Evolutionary conservation across 2,113 vertebrate species (phyloP).

Genomic region (Melanerpes formicivorus): DNA sequence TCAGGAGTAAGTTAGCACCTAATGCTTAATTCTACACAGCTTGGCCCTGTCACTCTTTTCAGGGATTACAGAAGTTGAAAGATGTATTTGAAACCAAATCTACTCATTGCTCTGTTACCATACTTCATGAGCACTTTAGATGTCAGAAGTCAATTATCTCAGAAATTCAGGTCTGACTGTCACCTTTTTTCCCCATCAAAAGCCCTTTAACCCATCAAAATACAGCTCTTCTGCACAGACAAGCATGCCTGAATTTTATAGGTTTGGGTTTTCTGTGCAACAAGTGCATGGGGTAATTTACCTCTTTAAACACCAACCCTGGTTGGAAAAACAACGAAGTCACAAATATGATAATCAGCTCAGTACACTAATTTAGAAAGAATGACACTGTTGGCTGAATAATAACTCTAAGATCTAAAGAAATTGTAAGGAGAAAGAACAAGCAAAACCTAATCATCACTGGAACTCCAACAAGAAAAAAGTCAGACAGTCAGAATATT

Average conservation of each 20-base stretch:
- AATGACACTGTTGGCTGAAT: background rate
- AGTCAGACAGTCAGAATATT: background rate
- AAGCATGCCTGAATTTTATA: background rate
- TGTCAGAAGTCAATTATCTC: background rate
- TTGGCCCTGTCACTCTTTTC: background rate
- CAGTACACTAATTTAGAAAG: background rate
- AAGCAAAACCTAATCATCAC: background rate
- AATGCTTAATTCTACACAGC: background rate
- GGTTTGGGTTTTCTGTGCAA: background rate
- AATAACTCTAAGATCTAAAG: background rate
- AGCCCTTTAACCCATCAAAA: conserved; percentile 5
- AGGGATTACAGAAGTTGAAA: background rate
- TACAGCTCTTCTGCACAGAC: background rate
- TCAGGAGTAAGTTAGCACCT: background rate
- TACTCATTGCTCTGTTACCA: background rate
- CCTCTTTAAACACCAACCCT: background rate
- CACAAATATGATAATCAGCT: background rate
- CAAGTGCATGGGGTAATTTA: background rate
- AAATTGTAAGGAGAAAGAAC: background rate
- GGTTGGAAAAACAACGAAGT: background rate
- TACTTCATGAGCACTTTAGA: background rate
- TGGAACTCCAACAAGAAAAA: background rate
- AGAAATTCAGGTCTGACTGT: conserved; percentile 31
- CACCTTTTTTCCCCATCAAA: background rate
- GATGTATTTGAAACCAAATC: background rate